Evolutionary conservation across 1,140 invertebrate genomes (phyloP), one percentile per base, ranked within the genome.

Genomic region (Cardiocondyla obscurior): DNA sequence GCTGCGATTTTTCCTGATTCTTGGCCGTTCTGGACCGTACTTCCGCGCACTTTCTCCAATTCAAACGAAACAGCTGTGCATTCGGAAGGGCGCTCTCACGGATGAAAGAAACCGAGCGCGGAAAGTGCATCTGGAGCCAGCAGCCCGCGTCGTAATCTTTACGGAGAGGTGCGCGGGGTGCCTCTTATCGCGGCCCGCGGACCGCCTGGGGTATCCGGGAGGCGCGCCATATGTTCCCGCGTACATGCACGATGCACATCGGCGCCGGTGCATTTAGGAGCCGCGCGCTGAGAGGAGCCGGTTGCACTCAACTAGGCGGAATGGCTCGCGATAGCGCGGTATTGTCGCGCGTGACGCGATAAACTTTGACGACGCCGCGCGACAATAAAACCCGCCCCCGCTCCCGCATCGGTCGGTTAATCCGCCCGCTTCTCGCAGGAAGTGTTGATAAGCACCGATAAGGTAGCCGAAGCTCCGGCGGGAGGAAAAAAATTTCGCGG

Each of bases 271-370:
- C 33, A 62, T 62, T 42, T 62, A 42, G 58, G 19, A 62, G 5
- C 10, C 10, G 33, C 33, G 10, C 12, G 19, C 19, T 30, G 57
- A 33, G 55, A 58, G 57, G 57, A 58, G 57, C 22, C 58, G 36
- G 33, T 51, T 64, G 67, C 39, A 14, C 44, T 82, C 42, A 39
- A 55, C 69, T 55, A 67, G 62, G 62, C 74, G 62, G 62, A 79
- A 79, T 64, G 62, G 46, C 22, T 55, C 62, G 74, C 74, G 74
- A 79, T 79, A 79, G 46, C 62, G 25, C n/a, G 36, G 46, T 22
- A 79, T 79, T 79, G 74, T 79, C 46, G 74, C 74, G 74, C 39
- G 55, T 42, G 55, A 28, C 39, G 72, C 62, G 74, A 79, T 79
- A 79, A 79, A 79, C 74, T 79, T 79, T 79, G 74, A 79, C 74